Percentiles rank a stretch among this genome's conserved stretches.
Conservation (phyloP, 1,140 invertebrate species). For the Aphelenchoides avenae region DNA sequence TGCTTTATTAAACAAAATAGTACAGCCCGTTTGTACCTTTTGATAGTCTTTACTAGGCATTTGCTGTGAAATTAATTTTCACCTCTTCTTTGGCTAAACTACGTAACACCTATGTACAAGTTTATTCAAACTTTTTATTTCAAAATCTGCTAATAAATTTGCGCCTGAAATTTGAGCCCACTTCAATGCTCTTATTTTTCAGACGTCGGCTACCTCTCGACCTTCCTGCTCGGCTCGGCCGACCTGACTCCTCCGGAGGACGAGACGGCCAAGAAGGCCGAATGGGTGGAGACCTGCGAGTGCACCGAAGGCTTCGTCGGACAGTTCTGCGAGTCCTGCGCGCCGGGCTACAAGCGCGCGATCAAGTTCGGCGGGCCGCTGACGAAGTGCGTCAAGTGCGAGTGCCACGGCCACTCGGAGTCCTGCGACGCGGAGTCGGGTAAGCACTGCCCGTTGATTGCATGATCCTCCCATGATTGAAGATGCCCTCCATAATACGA, state of each 20-base stretch:
- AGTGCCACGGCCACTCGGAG: conserved; percentile 89
- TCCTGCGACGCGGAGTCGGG: conserved; percentile 90
- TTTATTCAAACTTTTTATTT: background rate
- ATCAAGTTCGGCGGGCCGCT: conserved; percentile 83
- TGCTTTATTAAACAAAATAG: too few species aligned
- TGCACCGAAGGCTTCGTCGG: conserved; percentile 83
- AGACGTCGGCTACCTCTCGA: conserved; percentile 43
- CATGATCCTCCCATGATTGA: too few species aligned
- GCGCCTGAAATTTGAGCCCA: conserved; percentile 65
- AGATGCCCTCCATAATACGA: too few species aligned
- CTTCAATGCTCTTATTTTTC: conserved; percentile 8
- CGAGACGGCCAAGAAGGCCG: conserved; percentile 65
- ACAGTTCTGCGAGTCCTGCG: conserved; percentile 94
- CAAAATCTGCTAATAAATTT: background rate
- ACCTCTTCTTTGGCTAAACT: background rate
- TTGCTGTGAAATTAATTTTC: too few species aligned
- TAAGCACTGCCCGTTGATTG: conserved; percentile 60
- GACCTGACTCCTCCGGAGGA: conserved; percentile 63
- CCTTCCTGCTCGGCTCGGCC: conserved; percentile 43
- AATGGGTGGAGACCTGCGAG: conserved; percentile 87
- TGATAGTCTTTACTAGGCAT: too few species aligned
- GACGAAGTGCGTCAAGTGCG: conserved; percentile 84
- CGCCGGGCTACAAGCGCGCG: conserved; percentile 82
- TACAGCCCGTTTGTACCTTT: too few species aligned
- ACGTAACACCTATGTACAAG: too few species aligned